These are phyloP conservation scores for Anhinga anhinga DNA, from an alignment of 2,113 vertebrate genomes.

Conservation along the genomic window DNA sequence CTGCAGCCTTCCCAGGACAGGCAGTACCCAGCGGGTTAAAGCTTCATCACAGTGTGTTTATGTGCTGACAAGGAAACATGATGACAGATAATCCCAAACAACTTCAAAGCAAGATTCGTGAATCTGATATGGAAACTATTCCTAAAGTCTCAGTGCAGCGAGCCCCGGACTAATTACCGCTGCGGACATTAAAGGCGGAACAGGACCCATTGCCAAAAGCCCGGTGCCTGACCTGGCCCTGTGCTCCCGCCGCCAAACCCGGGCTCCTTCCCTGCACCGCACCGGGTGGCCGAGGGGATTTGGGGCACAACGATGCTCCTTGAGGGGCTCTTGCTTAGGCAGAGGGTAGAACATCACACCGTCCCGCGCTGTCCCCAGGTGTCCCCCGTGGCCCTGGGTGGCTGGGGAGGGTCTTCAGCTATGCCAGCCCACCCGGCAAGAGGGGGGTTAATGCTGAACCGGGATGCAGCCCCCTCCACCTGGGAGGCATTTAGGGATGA, in stretches of 20 bases:
- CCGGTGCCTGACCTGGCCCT: not conserved
- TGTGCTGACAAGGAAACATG: conserved; percentile 58
- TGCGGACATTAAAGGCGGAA: not conserved
- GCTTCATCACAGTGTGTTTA: conserved; percentile 9
- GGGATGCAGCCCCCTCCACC: not conserved
- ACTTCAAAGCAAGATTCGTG: conserved; percentile 60
- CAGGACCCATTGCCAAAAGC: not conserved
- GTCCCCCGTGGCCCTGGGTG: not conserved
- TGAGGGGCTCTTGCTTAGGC: not conserved
- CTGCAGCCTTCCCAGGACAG: conserved; percentile 26
- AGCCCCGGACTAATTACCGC: not conserved
- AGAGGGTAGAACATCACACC: not conserved
- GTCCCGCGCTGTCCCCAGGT: not conserved
- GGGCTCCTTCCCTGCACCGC: not conserved
- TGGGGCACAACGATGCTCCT: not conserved
- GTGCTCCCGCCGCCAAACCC: rapidly evolving
- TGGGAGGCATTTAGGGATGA: too few relatives aligned
- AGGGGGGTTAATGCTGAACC: not conserved
- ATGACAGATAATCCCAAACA: conserved; percentile 69
- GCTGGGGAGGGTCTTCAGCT: not conserved
- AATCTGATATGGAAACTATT: conserved; percentile 50
- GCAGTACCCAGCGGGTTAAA: conserved; percentile 36
- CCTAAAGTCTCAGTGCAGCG: not conserved
- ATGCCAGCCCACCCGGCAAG: not conserved
- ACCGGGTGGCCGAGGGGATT: rapidly evolving